Evolutionary conservation across 2,797 vertebrate species (phyloP), one percentile per base, ranked within the genome.

Genomic region (Anguilla pacifica): DNA sequence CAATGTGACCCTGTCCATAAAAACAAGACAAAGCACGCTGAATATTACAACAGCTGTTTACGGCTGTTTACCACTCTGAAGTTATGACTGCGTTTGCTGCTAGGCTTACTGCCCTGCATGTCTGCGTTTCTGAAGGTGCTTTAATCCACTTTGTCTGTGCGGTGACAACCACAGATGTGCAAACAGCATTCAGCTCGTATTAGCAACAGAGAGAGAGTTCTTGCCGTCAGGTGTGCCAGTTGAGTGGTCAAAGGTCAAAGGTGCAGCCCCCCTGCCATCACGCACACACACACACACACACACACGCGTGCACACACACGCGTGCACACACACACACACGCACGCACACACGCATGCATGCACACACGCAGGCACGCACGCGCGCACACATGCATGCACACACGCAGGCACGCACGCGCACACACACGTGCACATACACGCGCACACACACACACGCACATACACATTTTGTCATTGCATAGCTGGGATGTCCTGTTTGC

Each of bases 361-460:
- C 35, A 35, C 35, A 35, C 35, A 1, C 35, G 1, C 35, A 35
- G 15, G 53, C 35, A 1, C 35, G 1, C 35, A 35, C 35, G 1
- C 31, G 1, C 31, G 31, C 31, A 31, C 31, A 31, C 31, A 35
- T 55, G 15, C 84, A 61, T 31, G 10, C 11, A 64, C 84, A 49
- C 57, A 85, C 31, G 1, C 31, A 1, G 0, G 1, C 31, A 31
- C 31, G 31, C 31, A 31, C 35, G 1, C 35, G 2, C 84, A 43
- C 57, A 39, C 57, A 11, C 55, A 67, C 28, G 25, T 39, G 64
- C 59, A 70, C 57, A 43, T 11, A 19, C 79, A 15, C 51, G 59
- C 83, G 39, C 83, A 31, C 82, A n/a, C 82, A 25, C 82, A 61
- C 53, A 53, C 83, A 59, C 83, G 7, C 84, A 61, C 55, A 25